Base-by-base conservation (phyloP, 2,113 vertebrate genomes). In the Mesoclemmys tuberculata region DNA sequence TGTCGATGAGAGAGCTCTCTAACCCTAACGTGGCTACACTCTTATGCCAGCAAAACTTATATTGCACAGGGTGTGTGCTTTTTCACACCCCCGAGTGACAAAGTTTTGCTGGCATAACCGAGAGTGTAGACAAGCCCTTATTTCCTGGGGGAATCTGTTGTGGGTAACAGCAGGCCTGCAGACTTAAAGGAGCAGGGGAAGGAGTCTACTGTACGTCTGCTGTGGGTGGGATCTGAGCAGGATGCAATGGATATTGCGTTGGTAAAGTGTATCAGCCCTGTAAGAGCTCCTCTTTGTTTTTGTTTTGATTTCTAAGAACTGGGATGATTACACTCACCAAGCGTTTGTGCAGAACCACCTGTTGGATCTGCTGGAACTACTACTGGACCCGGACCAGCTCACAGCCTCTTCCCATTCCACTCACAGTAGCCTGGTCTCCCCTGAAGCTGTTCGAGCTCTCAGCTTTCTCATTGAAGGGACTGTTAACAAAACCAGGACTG, bases 311-410 rank as follows among this genome's bases (percentile, higher is more conserved):
- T 10, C 31, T 80, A 95, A 99, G 99, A 99, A 99, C 97, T 99
- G 99, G 99, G 99, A 99, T 1, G 99, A 99, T 92, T 99, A 98
- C 94, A 99, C 99, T 82, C 99, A 99, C 96, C 97, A 98, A 11
- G 97, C 98, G 10, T 99, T 99, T 14, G 85, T 99, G 56, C 99
- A 98, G 93, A 98, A 97, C 79, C 99, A 99, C 95, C 98, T 99
- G 19, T 95, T 95, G 3, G 98, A 99, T 38, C 94, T 99, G 54
- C 91, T 99, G 96, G 99, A 99, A 94, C 98, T 99, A 93, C 97
- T 99, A 87, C 96, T 99, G 97, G 99, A 99, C 81, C 99, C 99
- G 0, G 99, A 98, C n/a, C 99, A 99, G 95, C 98, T 99, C 78
- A 97, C 98, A 3, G 88, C 97, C 16, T 98, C 99, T 1, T 98